Evolutionary conservation across 1,140 invertebrate genomes (phyloP), one percentile per base, ranked within the genome.

Genomic region (Reticulitermes speratus): DNA sequence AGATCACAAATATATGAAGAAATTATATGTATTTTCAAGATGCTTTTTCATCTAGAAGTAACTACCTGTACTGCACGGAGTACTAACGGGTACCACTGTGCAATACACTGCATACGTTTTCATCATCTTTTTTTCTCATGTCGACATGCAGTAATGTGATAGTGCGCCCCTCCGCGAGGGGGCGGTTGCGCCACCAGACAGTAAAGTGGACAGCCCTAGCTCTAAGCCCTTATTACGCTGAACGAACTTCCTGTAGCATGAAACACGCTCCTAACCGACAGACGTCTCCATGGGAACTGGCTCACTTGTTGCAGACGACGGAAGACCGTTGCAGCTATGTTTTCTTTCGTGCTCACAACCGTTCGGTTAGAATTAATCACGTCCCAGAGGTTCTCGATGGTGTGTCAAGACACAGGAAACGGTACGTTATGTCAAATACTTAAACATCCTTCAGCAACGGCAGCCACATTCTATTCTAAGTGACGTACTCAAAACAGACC

Each of bases 151-250:
- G 21, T 59, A 23, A 59, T 59, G 55, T 59, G 21, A 23, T 59
- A 2, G 55, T 2, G 59, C 7, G 16, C 59, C 25, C 8, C 19
- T 1, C 1, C 59, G 65, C 9, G 25, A 75, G n/a, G 6, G 1
- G n/a, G 25, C 65, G 7, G 25, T 30, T 8, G 7, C n/a, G 16
- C 25, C n/a, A 6, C 65, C n/a, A 30, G 25, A 30, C 65, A 25
- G 65, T 25, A 16, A 75, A 30, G n/a, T 75, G 65, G 65, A 75
- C 65, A 75, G 65, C 65, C 65, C 65, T 75, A 1, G 65, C 25
- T n/a, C n/a, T 75, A 75, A 75, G 65, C 65, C n/a, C 65, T 75
- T 75, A 75, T 75, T 75, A 75, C 65, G n/a, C n/a, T 30, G n/a
- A 75, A 30, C 65, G 25, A 30, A 75, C 65, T 75, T 75, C 65